These are phyloP conservation scores for Osmerus eperlanus DNA, from an alignment of 2,113 vertebrate species.

Conservation along the genomic window DNA sequence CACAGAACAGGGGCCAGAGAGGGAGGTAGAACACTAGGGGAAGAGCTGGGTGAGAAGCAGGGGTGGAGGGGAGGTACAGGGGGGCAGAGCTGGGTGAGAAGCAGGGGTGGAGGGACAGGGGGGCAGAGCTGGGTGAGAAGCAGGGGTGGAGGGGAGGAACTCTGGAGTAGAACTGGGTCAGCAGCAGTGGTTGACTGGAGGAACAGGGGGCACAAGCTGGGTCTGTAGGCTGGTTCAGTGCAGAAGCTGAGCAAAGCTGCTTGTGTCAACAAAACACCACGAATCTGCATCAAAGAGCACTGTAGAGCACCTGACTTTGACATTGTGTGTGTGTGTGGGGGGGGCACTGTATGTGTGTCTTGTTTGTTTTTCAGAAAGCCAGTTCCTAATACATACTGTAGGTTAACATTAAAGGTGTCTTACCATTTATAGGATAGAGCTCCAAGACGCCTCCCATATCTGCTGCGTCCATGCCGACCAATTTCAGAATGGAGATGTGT, in stretches of 20 bases:
- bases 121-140: background rate
- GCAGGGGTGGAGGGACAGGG: background rate
- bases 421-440: constrained; percentile 96
- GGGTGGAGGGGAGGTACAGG: background rate
- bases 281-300: background rate
- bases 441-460: constrained; percentile 89
- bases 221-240: too few species aligned
- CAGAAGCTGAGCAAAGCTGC: too few species aligned
- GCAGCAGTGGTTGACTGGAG: too few species aligned
- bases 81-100: background rate
- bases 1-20: constrained; percentile 2
- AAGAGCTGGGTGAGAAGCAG: background rate
- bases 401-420: constrained; percentile 40
- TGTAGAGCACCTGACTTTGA: background rate
- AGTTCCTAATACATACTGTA: background rate
- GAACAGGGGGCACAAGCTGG: too few species aligned
- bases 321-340: background rate
- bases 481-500: constrained; percentile 90
- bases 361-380: background rate
- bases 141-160: too few species aligned
- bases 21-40: background rate
- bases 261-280: too few species aligned
- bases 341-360: background rate
- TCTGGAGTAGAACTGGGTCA: too few species aligned
- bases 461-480: constrained; percentile 80